Conservation (phyloP, 2,797 vertebrate genomes). For the Euphonia xanthogaster region DNA sequence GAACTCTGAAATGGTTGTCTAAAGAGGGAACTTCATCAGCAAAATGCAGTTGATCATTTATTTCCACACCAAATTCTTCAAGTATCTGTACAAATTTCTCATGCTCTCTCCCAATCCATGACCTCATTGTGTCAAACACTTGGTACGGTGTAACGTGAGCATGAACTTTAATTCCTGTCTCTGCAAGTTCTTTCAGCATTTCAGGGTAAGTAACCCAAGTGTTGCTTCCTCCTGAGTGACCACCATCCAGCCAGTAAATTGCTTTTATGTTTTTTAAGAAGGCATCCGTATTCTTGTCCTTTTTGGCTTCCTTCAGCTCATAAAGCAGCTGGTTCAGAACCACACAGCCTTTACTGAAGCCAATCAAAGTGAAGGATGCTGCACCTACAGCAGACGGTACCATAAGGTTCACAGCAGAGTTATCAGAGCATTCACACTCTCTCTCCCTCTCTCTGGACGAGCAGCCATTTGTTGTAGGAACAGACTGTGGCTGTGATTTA, state of each 20-base stretch:
- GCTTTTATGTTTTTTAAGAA: conserved; percentile 84
- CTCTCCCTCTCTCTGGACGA: conserved; percentile 56
- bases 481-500: conserved; percentile 44
- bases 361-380: conserved; percentile 87
- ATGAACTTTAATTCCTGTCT: conserved; percentile 84
- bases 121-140: conserved; percentile 91
- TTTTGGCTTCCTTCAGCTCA: conserved; percentile 86
- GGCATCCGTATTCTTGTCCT: conserved; percentile 78
- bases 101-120: conserved; percentile 96
- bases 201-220: conserved; percentile 92
- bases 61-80: conserved; percentile 83
- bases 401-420: conserved; percentile 42
- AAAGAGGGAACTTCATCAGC: conserved; percentile 86
- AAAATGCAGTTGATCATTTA: conserved; percentile 88
- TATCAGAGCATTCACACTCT: conserved; percentile 63
- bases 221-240: conserved; percentile 92
- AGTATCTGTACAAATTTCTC: conserved; percentile 86
- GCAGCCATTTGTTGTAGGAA: conserved; percentile 72
- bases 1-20: conserved; percentile 94
- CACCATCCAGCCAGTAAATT: conserved; percentile 96
- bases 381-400: conserved; percentile 66
- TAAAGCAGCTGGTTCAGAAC: conserved; percentile 96
- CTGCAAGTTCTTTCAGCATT: conserved; percentile 84
- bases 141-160: conserved; percentile 96
- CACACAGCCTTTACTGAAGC: conserved; percentile 98